Conservation (phyloP, 2,113 vertebrate species). For the Furnarius figulus region DNA sequence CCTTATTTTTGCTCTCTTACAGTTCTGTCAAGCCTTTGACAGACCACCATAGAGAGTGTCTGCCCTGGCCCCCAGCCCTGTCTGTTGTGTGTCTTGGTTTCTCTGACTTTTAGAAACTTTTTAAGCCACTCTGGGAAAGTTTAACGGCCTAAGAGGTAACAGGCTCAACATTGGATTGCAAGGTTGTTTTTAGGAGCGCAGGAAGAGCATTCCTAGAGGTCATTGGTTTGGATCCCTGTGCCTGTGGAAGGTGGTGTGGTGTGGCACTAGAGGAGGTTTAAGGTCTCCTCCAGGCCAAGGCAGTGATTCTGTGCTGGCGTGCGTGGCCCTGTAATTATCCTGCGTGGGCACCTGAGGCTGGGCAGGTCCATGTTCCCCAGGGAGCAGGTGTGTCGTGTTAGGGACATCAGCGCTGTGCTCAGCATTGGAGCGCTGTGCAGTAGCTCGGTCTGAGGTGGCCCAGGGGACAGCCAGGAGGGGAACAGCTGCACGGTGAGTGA, state of each 20-base stretch:
- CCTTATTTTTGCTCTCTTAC: neutral
- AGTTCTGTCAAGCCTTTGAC: neutral
- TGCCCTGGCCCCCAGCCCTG: neutral
- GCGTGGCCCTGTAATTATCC: neutral
- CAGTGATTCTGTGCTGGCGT: neutral
- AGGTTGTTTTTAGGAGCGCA: neutral
- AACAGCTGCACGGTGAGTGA: rapidly evolving
- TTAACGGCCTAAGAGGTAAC: neutral
- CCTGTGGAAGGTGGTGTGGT: rapidly evolving
- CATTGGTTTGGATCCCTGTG: neutral
- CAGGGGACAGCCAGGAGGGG: neutral
- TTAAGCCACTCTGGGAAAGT: neutral
- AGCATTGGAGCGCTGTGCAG: neutral
- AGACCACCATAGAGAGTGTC: neutral
- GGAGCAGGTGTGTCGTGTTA: rapidly evolving
- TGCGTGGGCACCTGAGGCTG: neutral
- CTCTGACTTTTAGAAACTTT: neutral
- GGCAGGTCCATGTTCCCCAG: too few relatives aligned
- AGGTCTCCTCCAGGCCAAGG: neutral
- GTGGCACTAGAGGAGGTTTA: rapidly evolving
- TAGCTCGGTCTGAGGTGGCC: neutral
- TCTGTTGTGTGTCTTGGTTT: neutral
- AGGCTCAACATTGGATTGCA: neutral
- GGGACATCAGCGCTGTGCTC: neutral
- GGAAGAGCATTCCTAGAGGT: neutral